phyloP scores from a whole-genome alignment of 1,140 invertebrate genomes.

The Ceratina japonica region DNA sequence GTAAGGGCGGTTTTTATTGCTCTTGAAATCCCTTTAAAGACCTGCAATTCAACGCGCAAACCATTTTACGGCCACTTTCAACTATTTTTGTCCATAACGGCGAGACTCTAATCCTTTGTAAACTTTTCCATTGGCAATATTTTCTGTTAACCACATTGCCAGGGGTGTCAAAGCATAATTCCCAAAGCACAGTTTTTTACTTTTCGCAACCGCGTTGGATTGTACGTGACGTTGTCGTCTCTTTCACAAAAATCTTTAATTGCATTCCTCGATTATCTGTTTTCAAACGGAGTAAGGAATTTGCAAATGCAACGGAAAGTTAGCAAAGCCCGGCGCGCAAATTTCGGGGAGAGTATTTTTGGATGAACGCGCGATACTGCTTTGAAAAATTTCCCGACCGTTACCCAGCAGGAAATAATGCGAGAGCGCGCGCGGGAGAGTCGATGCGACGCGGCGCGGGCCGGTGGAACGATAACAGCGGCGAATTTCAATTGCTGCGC shows the following conservation, averaged over 20 bases:
- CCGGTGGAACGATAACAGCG: not conserved
- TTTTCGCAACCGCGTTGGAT: not conserved
- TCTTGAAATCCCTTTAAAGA: no score
- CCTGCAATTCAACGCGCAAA: no score
- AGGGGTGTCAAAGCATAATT: not conserved
- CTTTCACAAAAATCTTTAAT: constrained; percentile 20
- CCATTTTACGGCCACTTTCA: constrained; percentile 10
- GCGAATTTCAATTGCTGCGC: not conserved
- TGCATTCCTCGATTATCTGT: constrained; percentile 10
- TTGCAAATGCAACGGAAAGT: no score
- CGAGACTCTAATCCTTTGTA: constrained; percentile 9
- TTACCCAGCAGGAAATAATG: not conserved
- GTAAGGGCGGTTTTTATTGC: no score
- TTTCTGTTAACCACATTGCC: not conserved
- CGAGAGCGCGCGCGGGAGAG: not conserved
- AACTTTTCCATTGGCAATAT: not conserved
- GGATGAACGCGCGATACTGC: not conserved
- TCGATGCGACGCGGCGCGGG: not conserved
- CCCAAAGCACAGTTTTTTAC: no score
- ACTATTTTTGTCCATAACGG: constrained; percentile 21
- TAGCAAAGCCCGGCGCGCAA: no score
- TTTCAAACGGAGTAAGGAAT: no score
- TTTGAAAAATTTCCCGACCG: constrained; percentile 7
- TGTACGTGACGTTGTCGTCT: not conserved
- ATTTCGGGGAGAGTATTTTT: not conserved